Evolutionary conservation across 37 sponge, comb jelly and placozoan genomes (phyloP).

Genomic region (Crambe crambe): DNA sequence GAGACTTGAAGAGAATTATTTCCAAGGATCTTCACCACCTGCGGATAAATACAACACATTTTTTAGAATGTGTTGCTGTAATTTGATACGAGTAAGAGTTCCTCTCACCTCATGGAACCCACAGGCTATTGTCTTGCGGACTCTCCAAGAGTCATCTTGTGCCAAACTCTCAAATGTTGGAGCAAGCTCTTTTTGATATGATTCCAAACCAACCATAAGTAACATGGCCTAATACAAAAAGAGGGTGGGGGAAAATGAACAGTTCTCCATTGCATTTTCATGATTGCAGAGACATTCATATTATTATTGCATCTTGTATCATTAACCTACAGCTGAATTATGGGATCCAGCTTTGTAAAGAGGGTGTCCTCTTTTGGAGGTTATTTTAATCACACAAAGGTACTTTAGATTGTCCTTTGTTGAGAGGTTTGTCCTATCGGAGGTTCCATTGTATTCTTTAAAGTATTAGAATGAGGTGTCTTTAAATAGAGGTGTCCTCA

Average conservation of each 20-base stretch:
- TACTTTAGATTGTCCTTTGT: no score
- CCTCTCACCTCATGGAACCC: conserved; percentile 70
- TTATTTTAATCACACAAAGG: no score
- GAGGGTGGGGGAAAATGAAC: not conserved
- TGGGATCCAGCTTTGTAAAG: no score
- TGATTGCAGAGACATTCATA: no score
- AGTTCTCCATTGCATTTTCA: not conserved
- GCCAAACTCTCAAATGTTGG: conserved; percentile 4
- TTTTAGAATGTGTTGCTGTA: not conserved
- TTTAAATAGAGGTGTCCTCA: no score
- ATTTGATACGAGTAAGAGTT: not conserved
- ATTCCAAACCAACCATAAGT: conserved; percentile 1
- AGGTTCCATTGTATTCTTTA: no score
- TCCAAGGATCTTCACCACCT: conserved; percentile 30
- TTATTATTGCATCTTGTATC: no score
- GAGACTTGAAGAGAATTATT: conserved; percentile 4
- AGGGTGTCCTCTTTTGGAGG: no score
- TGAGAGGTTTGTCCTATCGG: no score
- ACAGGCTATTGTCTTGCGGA: conserved; percentile 42
- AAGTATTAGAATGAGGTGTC: no score
- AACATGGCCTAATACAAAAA: conserved; percentile 49
- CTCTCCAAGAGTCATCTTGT: not conserved
- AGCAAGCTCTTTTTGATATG: not conserved
- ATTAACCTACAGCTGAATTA: no score
- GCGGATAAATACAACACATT: not conserved